Evolutionary conservation across 2,113 vertebrate genomes (phyloP), one percentile per base, ranked within the genome.

Genomic region (Nycticorax nycticorax): DNA sequence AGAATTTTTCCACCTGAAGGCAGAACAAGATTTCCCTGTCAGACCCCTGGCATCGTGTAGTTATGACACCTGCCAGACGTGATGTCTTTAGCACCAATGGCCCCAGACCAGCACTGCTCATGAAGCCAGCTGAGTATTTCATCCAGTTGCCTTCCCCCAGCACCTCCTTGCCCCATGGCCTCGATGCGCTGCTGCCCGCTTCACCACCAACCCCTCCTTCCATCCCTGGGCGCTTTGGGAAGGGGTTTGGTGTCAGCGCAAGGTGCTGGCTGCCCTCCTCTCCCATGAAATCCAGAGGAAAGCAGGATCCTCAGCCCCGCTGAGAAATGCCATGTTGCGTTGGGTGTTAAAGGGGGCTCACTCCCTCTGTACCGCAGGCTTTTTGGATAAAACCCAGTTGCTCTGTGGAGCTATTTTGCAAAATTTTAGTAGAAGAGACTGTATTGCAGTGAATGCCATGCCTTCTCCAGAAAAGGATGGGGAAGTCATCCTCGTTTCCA

Each of bases 401-500:
- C 41, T 60, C 60, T 33, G 41, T 67, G 39, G 24, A 93, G 79
- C 7, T 92, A 26, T 91, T 92, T 74, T 95, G 52, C 72, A 92
- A 80, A 90, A 92, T 94, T 77, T 88, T 71, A 35, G 37, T 57
- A 30, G 59, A 77, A 77, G 71, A 83, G 45, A 47, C 30, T 0
- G 6, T 77, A 74, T n/a, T 92, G 88, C 93, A 74, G 60, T 21
- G 67, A 85, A 62, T 92, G 43, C n/a, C 0, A 0, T 80, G 81
- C 52, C 57, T 93, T 88, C 41, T 35, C 50, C 62, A 66, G 88
- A 52, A 86, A 62, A 85, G 23, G 73, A 85, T 48, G 89, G 88
- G 71, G 64, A 95, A 96, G 43, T 76, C 85, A 64, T 95, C 64
- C 60, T 92, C 0, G 92, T 97, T 95, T 95, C 96, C 84, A 94